phyloP scores from a whole-genome alignment of 2,888 invertebrate species.

The Cryptocheilus praepositus region DNA sequence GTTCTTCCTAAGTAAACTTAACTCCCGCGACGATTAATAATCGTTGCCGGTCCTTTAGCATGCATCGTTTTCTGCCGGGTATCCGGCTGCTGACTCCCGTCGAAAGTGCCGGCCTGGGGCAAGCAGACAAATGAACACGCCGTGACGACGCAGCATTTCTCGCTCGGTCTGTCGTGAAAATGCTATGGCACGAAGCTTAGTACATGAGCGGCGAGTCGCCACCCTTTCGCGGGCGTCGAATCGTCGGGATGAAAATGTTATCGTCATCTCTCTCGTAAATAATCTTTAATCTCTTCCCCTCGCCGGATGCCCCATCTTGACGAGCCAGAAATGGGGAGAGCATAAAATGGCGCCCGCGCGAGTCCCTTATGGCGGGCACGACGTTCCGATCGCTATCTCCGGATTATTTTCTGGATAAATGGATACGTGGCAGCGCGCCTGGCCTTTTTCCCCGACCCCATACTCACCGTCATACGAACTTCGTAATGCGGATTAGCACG shows the following conservation, averaged over 20 bases:
- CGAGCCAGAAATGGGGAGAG: not conserved
- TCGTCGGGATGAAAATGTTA: conserved; percentile 70
- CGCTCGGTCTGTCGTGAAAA: conserved; percentile 70
- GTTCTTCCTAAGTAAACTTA: too few species aligned
- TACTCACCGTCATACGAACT: conserved; percentile 28
- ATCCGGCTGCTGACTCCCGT: conserved; percentile 23
- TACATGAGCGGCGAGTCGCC: conserved; percentile 18
- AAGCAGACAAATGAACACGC: conserved; percentile 69
- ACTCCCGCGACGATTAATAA: too few species aligned
- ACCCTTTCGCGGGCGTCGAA: conserved; percentile 55
- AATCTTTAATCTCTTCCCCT: conserved; percentile 67
- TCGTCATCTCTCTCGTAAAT: conserved; percentile 68
- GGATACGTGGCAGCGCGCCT: conserved; percentile 56
- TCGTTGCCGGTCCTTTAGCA: too few species aligned
- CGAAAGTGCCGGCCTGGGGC: conserved; percentile 35
- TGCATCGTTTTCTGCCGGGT: too few species aligned
- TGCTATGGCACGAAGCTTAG: conserved; percentile 38
- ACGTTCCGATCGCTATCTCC: conserved; percentile 43
- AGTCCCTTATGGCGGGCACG: conserved; percentile 26
- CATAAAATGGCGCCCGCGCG: conserved; percentile 30
- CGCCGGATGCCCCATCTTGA: conserved; percentile 25
- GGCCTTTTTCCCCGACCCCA: conserved; percentile 28
- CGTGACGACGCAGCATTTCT: conserved; percentile 71
- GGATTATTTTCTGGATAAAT: conserved; percentile 74
- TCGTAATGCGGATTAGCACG: conserved; percentile 61